Conservation (phyloP, 2,888 invertebrate species). For the Pantelozetes paolii region DNA sequence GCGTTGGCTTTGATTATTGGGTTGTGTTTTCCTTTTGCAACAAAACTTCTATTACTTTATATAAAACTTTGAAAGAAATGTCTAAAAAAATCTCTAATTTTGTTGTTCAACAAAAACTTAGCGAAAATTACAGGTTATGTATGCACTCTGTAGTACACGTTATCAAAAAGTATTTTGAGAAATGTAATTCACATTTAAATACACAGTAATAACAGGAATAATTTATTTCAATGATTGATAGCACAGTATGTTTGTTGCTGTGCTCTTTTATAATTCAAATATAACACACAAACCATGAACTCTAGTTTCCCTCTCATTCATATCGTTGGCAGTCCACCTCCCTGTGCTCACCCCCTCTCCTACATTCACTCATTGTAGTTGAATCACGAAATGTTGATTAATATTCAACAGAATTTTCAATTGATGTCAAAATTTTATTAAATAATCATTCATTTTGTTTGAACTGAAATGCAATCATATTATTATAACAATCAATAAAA, state of each 20-base stretch:
- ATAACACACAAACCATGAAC: conserved; percentile 6
- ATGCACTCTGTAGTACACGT: neutral
- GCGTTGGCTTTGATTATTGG: neutral
- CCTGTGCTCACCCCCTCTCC: neutral
- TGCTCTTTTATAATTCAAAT: conserved; percentile 14
- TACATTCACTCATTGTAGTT: neutral
- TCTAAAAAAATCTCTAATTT: neutral
- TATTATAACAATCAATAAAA: conserved; percentile 12
- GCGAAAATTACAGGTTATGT: conserved; percentile 8
- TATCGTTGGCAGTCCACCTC: neutral
- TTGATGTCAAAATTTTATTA: neutral
- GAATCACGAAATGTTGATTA: conserved; percentile 6
- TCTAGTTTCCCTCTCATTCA: neutral
- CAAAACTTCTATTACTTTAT: too few species aligned
- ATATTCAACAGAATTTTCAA: neutral
- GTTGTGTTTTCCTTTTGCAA: neutral
- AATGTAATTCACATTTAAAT: conserved; percentile 18
- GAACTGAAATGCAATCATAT: neutral
- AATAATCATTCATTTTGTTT: conserved; percentile 1
- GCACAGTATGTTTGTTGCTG: neutral
- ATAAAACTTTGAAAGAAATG: neutral
- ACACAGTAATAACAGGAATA: conserved; percentile 4
- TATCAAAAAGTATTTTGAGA: neutral
- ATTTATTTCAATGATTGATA: neutral
- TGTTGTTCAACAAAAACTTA: neutral